Evolutionary conservation across 1,140 invertebrate genomes (phyloP), one percentile per base, ranked within the genome.

Genomic region (Nymphalis io): DNA sequence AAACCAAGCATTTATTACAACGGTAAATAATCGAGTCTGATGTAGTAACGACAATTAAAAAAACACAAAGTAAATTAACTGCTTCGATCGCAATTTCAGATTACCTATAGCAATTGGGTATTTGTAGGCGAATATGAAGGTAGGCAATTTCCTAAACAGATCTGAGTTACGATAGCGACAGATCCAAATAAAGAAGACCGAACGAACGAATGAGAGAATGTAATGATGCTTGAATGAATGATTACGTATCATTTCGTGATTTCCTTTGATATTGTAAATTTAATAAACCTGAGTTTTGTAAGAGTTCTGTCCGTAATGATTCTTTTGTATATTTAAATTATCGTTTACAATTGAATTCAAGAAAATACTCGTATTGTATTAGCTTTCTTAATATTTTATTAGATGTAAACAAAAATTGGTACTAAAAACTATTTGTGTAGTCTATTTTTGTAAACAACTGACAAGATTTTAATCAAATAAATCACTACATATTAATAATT

Each of bases 81-180:
- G 1, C 27, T 33, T 3, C 3, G 27, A 8, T 33, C 6, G 27
- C 4, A 33, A 33, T 33, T 20, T 27, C 21, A 55, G 27, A 55
- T 27, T 55, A 27, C 13, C 40, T 42, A 23, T 18, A 53, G 10
- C 46, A 20, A 23, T 27, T 51, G 46, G 10, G 20, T 53, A 62
- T 46, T 44, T 44, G 53, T 60, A 16, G 27, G 13, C 13, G 61
- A 55, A 61, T 55, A 62, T 67, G 53, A 66, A 66, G 63, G 74
- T 66, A 77, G 66, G 76, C 82, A 86, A 87, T 88, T 87, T 88
- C 83, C 86, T 80, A 79, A 80, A 76, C 60, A 85, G 82, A 87
- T 87, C 72, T 53, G 74, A 73, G 68, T 63, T 44, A 40, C 67
- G 82, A 85, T 87, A 80, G 65, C 70, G 62, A 63, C 67, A 21